Evolutionary conservation across 2,113 vertebrate genomes (phyloP).

Genomic region (Pachycephala philippinensis): DNA sequence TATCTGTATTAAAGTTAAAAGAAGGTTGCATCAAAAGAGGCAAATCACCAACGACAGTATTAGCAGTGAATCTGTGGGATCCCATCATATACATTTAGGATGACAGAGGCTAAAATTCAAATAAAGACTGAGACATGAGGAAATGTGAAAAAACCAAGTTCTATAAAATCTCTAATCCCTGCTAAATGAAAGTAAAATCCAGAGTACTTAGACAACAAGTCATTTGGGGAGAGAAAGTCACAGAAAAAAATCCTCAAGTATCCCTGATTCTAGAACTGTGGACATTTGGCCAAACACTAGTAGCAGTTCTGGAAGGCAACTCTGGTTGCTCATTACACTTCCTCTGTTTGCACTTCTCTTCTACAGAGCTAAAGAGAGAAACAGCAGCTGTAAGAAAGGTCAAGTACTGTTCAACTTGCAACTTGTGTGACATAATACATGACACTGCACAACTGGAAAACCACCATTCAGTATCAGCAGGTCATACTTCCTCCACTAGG

Average conservation of each 20-base stretch:
- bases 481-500: neutral
- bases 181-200: neutral
- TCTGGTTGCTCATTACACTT: neutral
- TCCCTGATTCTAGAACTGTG: neutral
- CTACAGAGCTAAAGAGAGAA: neutral
- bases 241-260: neutral
- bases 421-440: accelerated
- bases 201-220: neutral
- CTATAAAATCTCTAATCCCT: neutral
- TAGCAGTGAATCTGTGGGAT: neutral
- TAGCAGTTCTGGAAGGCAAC: neutral
- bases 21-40: neutral
- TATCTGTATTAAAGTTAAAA: neutral
- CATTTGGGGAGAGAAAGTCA: neutral
- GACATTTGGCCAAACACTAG: neutral
- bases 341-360: neutral
- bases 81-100: neutral
- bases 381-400: neutral
- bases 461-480: neutral
- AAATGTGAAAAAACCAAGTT: neutral
- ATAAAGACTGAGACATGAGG: neutral
- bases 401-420: neutral
- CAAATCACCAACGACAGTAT: neutral
- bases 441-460: neutral
- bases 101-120: neutral